Evolutionary conservation across 2,888 invertebrate species (phyloP).

Genomic region (Neelides folsomi): DNA sequence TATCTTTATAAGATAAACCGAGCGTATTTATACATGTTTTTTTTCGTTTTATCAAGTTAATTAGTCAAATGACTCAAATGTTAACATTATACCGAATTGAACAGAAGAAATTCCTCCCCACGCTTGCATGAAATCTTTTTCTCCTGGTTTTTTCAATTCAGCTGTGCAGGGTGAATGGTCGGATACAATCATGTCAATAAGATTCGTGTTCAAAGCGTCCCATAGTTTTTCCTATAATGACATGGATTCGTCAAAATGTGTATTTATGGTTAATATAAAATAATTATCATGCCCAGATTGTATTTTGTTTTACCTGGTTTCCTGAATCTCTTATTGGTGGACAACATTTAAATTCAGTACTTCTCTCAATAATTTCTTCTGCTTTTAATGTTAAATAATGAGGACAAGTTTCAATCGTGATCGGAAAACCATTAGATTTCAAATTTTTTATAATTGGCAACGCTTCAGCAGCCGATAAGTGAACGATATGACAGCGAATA

Average conservation of each 20-base stretch:
- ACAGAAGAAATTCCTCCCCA: constrained; percentile 63
- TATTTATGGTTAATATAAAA: no score
- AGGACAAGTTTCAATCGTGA: constrained; percentile 60
- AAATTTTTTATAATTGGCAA: constrained; percentile 47
- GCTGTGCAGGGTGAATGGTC: constrained; percentile 58
- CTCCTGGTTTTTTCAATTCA: constrained; percentile 43
- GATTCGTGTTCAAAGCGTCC: constrained; percentile 46
- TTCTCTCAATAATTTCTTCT: constrained; percentile 49
- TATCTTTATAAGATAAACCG: background rate
- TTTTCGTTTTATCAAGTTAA: no score
- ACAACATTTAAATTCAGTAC: constrained; percentile 57
- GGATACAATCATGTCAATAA: constrained; percentile 51
- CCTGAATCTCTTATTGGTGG: constrained; percentile 53
- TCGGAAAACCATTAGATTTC: constrained; percentile 43
- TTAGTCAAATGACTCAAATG: no score
- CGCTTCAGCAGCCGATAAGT: constrained; percentile 51
- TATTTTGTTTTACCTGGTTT: constrained; percentile 40
- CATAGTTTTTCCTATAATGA: constrained; percentile 47
- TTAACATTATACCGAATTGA: constrained; percentile 47
- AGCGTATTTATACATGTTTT: background rate
- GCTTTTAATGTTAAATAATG: constrained; percentile 54
- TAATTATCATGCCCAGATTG: no score
- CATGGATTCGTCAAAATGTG: no score
- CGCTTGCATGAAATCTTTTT: constrained; percentile 51
- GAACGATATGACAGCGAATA: constrained; percentile 54